Conservation (phyloP, 2,888 invertebrate species). For the Drepana falcataria region DNA sequence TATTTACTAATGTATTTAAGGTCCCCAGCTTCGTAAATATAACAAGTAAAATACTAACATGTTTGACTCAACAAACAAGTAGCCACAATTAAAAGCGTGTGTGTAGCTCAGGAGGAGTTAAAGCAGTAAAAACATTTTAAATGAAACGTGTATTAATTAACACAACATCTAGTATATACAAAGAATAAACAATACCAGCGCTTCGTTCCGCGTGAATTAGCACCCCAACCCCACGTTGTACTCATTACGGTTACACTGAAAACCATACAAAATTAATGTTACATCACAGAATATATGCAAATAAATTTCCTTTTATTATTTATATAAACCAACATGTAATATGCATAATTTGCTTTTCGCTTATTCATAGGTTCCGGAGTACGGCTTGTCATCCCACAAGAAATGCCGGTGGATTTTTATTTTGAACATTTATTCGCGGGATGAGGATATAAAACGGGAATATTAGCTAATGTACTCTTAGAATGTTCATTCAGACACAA, state of each 20-base stretch:
- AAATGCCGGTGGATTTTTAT: conserved; percentile 11
- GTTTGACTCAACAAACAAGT: too few relatives aligned
- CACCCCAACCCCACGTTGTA: neutral
- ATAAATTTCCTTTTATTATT: neutral
- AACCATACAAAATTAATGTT: neutral
- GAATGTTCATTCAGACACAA: conserved; percentile 49
- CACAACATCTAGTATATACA: too few relatives aligned
- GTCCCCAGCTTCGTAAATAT: too few relatives aligned
- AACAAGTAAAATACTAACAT: too few relatives aligned
- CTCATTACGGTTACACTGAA: neutral
- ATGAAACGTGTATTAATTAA: too few relatives aligned
- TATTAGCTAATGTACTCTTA: conserved; percentile 40
- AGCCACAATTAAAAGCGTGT: too few relatives aligned
- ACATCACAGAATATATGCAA: neutral
- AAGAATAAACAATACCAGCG: too few relatives aligned
- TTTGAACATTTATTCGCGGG: conserved; percentile 20
- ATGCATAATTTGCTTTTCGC: conserved; percentile 1
- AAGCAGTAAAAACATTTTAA: too few relatives aligned
- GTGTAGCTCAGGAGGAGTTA: too few relatives aligned
- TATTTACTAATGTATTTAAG: too few relatives aligned
- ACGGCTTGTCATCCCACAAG: conserved; percentile 12
- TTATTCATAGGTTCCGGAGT: neutral
- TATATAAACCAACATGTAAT: neutral
- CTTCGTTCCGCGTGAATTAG: neutral
- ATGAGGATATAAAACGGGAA: conserved; percentile 36